A percentile compares a stretch with the other conserved stretches of the same genome.
Evolutionary conservation across 2,797 vertebrate species (phyloP).

Genomic region (Eulemur mongoz): DNA sequence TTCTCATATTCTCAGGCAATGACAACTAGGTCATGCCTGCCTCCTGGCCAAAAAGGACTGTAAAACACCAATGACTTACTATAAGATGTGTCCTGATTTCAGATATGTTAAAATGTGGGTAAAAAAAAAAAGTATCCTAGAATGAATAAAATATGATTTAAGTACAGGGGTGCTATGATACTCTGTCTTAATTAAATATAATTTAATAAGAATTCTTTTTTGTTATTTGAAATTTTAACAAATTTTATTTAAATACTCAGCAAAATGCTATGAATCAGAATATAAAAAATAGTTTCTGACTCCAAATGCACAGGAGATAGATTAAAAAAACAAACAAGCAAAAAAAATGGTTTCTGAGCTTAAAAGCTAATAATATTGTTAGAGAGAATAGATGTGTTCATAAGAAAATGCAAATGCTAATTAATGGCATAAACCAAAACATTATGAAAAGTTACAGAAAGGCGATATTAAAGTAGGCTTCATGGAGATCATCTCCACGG

Average conservation of each 20-base stretch:
- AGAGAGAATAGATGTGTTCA: background rate
- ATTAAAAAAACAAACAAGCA: too few species aligned
- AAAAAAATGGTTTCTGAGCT: background rate
- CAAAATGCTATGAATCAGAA: background rate
- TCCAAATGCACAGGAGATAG: too few species aligned
- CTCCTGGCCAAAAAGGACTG: background rate
- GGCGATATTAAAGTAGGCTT: background rate
- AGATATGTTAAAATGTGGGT: background rate
- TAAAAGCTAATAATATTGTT: background rate
- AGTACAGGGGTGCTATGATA: background rate
- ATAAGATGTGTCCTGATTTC: background rate
- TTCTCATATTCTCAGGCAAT: background rate
- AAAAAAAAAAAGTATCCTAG: background rate
- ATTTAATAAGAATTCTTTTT: background rate
- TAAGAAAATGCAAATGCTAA: background rate
- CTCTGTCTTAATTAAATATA: background rate
- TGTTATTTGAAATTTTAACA: background rate
- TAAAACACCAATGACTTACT: background rate
- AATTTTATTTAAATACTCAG: background rate
- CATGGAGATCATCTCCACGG: background rate
- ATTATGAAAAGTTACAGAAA: background rate
- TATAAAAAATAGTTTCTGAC: background rate
- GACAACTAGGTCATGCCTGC: background rate
- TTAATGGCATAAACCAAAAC: background rate
- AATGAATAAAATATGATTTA: background rate